Base-by-base conservation (phyloP, 2,797 vertebrate genomes). In the Florisuga fusca region DNA sequence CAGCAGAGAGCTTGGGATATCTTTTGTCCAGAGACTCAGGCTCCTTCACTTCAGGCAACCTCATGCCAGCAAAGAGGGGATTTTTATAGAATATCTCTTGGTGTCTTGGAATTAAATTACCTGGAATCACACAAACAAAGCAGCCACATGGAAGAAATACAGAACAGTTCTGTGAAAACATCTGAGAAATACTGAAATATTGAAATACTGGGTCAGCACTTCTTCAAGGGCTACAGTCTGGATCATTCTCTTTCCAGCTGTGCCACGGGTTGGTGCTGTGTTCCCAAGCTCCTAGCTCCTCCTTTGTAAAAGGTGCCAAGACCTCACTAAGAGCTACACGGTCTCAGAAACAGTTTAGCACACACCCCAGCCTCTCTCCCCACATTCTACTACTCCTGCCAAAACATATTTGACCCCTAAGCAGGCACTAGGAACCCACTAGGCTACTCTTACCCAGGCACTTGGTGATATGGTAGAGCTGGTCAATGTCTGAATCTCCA, bases 401-500 rank as follows among this genome's bases (percentile, higher is more conserved):
- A 45, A 11, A 53, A 62, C 1, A 2, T 51, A 50, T 45, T 21
- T 19, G 26, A 78, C 19, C 17, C 46, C 38, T 38, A 27, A 81
- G 29, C 36, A 73, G 63, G 71, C 29, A 31, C 4, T 1, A 54
- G 15, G 6, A 72, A 41, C 31, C 43, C 2, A 0, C 18, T 3
- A 64, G 38, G 34, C 46, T 48, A 63, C 71, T 86, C 98, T 98
- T 97, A 99, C 99, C 99, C 61, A 99, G 98, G 97, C 98, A 98
- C 64, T 90, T 97, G 93, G 98, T 97, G 79, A 99, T 98, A 89
- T 98, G 98, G 94, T 99, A 98, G 41, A 99, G 98, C 78, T 99
- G 99, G 94, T 99, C 99, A 34, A 99, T 98, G 93, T 99, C 99
- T 1, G 99, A 99, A 83, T 99, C 98, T 87, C 99, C 99, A 7